Evolutionary conservation across 2,797 vertebrate genomes (phyloP).

Genomic region (Pristis pectinata): DNA sequence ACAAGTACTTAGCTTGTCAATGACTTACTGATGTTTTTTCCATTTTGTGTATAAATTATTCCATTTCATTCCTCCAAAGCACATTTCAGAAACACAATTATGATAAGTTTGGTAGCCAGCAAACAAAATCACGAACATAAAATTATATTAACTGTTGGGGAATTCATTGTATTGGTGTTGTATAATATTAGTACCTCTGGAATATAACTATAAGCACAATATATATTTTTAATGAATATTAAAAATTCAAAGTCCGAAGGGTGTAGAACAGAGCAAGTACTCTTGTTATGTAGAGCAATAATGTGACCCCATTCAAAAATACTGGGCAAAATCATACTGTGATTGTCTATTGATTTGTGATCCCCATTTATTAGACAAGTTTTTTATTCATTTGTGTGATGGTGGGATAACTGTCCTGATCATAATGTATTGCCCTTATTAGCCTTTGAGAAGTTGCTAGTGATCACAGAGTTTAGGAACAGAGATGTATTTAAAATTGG

Average conservation of each 20-base stretch:
- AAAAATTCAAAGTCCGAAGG: background rate
- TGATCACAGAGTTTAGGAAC: too few species aligned
- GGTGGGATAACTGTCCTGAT: too few species aligned
- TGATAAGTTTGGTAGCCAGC: background rate
- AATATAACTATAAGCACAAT: background rate
- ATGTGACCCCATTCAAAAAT: background rate
- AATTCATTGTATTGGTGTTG: background rate
- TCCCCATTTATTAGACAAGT: background rate
- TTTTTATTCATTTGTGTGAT: too few species aligned
- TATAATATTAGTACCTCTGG: background rate
- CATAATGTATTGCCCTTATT: too few species aligned
- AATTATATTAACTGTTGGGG: background rate
- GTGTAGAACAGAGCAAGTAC: background rate
- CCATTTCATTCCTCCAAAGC: background rate
- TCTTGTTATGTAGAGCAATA: background rate
- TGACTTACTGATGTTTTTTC: background rate
- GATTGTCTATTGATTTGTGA: background rate
- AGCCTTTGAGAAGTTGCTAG: too few species aligned
- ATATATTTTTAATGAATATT: slow-evolving; percentile 1
- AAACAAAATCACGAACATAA: background rate
- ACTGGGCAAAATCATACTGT: background rate
- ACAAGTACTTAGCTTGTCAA: background rate
- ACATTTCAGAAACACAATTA: background rate
- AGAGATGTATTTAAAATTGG: too few species aligned
- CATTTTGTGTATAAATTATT: background rate